Base-by-base conservation (phyloP, 2,888 invertebrate genomes). In the Caenorhabditis macrosperma region DNA sequence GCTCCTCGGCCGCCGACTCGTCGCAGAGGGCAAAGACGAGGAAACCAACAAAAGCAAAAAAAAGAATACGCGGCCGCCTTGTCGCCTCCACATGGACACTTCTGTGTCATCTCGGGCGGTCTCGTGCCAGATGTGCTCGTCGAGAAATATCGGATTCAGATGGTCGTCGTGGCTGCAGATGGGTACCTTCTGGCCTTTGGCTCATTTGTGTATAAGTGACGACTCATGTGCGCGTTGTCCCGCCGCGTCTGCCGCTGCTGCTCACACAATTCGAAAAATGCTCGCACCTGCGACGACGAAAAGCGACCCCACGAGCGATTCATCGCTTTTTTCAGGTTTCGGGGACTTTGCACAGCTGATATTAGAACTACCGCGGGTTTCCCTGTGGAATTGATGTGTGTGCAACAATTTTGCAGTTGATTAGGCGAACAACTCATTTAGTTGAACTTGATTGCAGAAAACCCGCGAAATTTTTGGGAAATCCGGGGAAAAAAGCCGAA, bases 141-240 rank as follows among this genome's bases (percentile, higher is more conserved):
- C 48, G 17, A 5, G 15, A 15, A 33, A 55, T 55, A 55, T 55
- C 55, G 33, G 55, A 55, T 55, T 55, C 55, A 55, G 55, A 55
- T 55, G 55, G 33, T 46, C 46, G 26, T 38, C 38, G 38, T 12
- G 28, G 15, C 20, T 50, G 63, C 63, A 63, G 63, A 63, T 63
- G 63, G 63, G 63, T 63, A 63, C 63, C 50, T 63, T 63, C 63
- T 63, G 50, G 61, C 63, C 63, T 50, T 63, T 63, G 63, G 63
- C 63, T 63, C 63, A 63, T 59, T 59, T 59, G 59, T 59, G 38
- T 41, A 59, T 59, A 59, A 44, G 59, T 59, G 41, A 41, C 20
- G 60, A 46, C 60, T 60, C 60, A 60, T 60, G 60, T 60, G 60
- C 41, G 44, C 38, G 38, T 28, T n/a, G n/a, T n/a, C n/a, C n/a